Conservation (phyloP, 2,113 vertebrate species). For the Halichoerus grypus region DNA sequence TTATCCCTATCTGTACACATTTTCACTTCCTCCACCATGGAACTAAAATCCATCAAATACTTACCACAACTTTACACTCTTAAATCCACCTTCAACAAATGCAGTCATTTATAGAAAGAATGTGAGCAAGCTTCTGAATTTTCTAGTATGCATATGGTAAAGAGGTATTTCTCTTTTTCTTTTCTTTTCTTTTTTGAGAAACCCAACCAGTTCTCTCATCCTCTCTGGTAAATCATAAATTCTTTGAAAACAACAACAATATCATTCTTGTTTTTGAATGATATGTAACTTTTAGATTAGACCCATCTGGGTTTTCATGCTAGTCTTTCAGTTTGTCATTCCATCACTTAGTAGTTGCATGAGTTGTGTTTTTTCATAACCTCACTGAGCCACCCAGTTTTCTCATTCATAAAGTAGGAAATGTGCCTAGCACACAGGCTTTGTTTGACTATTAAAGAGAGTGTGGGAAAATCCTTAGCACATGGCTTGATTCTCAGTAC, state of each 20-base stretch:
- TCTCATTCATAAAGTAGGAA: background rate
- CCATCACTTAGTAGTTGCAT: background rate
- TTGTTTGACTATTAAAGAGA: background rate
- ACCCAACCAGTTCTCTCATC: background rate
- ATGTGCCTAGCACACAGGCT: background rate
- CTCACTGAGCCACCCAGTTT: background rate
- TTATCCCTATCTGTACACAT: background rate
- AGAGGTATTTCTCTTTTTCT: background rate
- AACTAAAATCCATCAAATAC: conserved; percentile 1
- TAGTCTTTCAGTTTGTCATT: background rate
- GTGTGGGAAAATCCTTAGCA: background rate
- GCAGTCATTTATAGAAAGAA: conserved; percentile 32
- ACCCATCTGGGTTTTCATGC: background rate
- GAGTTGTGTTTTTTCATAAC: background rate
- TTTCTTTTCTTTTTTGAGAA: background rate
- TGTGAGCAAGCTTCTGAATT: background rate
- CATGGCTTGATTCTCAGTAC: background rate
- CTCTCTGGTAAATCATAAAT: background rate
- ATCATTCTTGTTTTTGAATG: background rate
- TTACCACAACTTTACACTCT: background rate
- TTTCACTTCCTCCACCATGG: background rate
- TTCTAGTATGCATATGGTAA: background rate
- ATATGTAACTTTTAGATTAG: background rate
- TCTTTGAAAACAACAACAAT: background rate
- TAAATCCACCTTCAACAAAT: background rate